Evolutionary conservation across 2,113 vertebrate genomes (phyloP), one percentile per base, ranked within the genome.

Genomic region (Sclerurus mexicanus): DNA sequence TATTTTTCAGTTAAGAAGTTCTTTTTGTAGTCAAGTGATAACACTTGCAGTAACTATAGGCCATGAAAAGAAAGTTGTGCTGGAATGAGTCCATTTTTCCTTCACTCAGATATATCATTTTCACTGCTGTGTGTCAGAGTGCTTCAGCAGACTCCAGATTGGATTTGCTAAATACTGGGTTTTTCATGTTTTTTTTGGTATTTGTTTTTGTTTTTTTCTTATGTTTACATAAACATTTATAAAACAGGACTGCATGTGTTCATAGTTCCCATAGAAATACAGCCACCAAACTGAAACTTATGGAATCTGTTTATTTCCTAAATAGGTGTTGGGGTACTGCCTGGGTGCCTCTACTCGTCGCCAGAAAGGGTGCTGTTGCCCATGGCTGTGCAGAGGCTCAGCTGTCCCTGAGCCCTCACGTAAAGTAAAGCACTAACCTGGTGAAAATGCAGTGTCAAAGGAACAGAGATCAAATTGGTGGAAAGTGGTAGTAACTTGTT

Each of bases 311-410:
- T 68, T 52, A 8, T 87, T 81, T 85, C 69, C 47, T 62, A 73
- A 78, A 37, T 28, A 77, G 20, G 23, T 60, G 39, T 27, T 30
- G 52, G 24, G 37, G 18, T 84, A 35, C 23, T 77, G 10, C n/a
- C 42, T 4, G 1, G 1, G 0, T 66, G 13, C 9, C 37, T 60
- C 14, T 53, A 10, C 6, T 44, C 24, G 27, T 59, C 2, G 0
- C 20, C 53, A 40, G 35, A 22, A 64, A 46, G 9, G 35, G 87
- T 6, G 16, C 14, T 72, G 33, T 11, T 5, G 3, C 4, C 30
- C 1, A 5, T 2, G 2, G 17, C 56, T 59, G 12, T 8, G 2
- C 24, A 60, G 27, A 3, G 21, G 5, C 44, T 50, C 21, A 85
- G 12, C 8, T 63, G 9, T 22, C 31, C 7, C 25, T 28, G 17